These are phyloP conservation scores for Lithophane leautieri DNA, from an alignment of 2,888 invertebrate species.

Conservation along the genomic window DNA sequence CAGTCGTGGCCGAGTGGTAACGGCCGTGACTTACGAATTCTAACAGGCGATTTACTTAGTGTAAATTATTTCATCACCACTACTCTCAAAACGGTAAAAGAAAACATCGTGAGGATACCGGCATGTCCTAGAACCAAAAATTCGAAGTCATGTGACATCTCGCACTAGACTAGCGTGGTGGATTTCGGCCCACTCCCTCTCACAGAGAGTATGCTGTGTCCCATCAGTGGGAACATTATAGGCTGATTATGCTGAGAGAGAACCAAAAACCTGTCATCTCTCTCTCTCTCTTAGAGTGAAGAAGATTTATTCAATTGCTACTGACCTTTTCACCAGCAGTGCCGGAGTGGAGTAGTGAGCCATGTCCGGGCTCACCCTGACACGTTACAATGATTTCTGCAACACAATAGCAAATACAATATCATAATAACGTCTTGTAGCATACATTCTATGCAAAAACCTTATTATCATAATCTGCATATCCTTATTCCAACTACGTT, in stretches of 20 bases:
- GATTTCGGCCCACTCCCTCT: too few species aligned
- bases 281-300: background rate
- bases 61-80: background rate
- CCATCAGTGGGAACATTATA: background rate
- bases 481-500: too few species aligned
- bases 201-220: background rate
- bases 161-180: too few species aligned
- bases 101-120: background rate
- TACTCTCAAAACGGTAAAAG: background rate
- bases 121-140: background rate
- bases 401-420: constrained; percentile 52
- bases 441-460: background rate
- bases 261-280: background rate
- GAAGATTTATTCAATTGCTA: background rate
- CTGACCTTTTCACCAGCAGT: constrained; percentile 94
- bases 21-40: background rate
- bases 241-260: background rate
- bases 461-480: background rate
- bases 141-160: background rate
- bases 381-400: constrained; percentile 92
- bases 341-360: constrained; percentile 92
- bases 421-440: background rate
- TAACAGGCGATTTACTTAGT: background rate
- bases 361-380: constrained; percentile 94
- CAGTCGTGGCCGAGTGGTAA: too few species aligned